Base-by-base conservation (phyloP, 2,797 vertebrate species). In the Phoeniculus purpureus region DNA sequence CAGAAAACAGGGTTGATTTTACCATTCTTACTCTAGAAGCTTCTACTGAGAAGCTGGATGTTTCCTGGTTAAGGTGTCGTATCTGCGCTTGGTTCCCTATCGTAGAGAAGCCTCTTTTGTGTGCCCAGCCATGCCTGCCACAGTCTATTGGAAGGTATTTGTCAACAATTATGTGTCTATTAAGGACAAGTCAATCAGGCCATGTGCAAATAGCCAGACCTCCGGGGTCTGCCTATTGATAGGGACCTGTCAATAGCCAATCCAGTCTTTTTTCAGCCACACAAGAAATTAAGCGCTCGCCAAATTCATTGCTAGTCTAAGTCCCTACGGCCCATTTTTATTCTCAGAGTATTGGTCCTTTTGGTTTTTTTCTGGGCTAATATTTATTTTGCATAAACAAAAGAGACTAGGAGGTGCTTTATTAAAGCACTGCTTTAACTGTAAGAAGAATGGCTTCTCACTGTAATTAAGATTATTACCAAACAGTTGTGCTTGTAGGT, bases 111-210 rank as follows among this genome's bases (percentile, higher is more conserved):
- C 79, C 85, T 87, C 93, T 95, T 96, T 97, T 97, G 96, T 97
- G 92, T 96, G 90, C 85, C 61, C 4, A 3, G 61, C 78, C 88
- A 37, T 84, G 77, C 93, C 95, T 92, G 96, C 98, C 98, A 98
- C 98, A 98, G 98, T 98, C 98, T 97, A 98, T 98, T 98, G 98
- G 98, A 98, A 99, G 98, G 98, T 98, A 98, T 99, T 99, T 99
- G 98, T 99, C 98, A 98, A 99, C 99, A 99, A 99, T 99, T 99
- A 99, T 98, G 97, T 99, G 99, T 99, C 98, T 99, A 99, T 99
- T 99, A 99, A 99, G 98, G 98, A 98, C 97, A 97, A 99, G 98
- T 99, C 98, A 99, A 98, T 99, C 98, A 98, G 98, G 98, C 98
- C 97, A 97, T 98, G 98, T 98, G 98, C 98, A 98, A 98, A 98